phyloP scores from a whole-genome alignment of 2,113 vertebrate species.

The Trichechus manatus region DNA sequence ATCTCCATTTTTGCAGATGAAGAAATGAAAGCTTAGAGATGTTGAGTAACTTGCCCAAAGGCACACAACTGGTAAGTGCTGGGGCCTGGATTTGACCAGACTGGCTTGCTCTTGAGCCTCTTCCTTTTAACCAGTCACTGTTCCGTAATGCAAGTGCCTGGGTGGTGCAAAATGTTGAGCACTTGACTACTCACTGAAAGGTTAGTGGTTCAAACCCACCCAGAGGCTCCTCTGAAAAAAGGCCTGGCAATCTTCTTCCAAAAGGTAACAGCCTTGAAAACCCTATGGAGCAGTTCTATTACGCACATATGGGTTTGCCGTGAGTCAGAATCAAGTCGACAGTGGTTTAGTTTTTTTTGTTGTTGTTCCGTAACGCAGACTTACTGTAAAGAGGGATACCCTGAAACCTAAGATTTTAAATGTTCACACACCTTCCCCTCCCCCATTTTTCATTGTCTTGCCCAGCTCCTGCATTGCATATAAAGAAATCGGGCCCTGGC shows the following conservation, averaged over 20 bases:
- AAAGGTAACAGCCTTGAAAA: not conserved
- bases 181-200: not conserved
- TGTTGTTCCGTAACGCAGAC: not conserved
- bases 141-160: not conserved
- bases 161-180: not conserved
- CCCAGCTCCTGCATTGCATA: not conserved
- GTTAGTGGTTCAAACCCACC: not conserved
- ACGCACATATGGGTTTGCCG: not conserved
- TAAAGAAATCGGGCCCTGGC: not conserved
- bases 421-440: not conserved
- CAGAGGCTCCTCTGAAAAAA: not conserved
- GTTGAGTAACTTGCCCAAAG: not conserved
- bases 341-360: too few relatives aligned
- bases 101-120: not conserved
- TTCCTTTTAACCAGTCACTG: not conserved
- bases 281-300: not conserved
- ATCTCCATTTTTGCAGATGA: not conserved
- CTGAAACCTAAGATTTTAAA: not conserved
- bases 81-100: not conserved
- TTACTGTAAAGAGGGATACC: not conserved
- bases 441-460: not conserved
- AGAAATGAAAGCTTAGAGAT: not conserved
- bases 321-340: not conserved
- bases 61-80: not conserved
- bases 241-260: not conserved